Evolutionary conservation across 1,140 invertebrate species (phyloP).

Genomic region (Brachionus plicatilis): DNA sequence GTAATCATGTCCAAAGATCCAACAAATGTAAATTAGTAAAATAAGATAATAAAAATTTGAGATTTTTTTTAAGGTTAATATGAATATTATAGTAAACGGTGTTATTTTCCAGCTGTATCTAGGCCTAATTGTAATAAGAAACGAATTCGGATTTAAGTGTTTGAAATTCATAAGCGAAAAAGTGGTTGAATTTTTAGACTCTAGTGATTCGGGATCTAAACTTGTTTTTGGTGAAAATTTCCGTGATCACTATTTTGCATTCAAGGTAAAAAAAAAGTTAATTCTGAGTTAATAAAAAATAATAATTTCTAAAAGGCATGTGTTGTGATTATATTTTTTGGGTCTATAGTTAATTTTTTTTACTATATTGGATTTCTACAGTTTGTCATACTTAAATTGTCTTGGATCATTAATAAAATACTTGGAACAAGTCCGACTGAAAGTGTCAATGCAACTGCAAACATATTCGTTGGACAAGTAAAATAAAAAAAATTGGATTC

Average conservation of each 20-base stretch:
- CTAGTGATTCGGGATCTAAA: constrained; percentile 59
- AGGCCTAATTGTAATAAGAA: constrained; percentile 75
- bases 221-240: constrained; percentile 55
- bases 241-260: constrained; percentile 20
- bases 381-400: constrained; percentile 74
- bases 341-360: constrained; percentile 75
- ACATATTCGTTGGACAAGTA: constrained; percentile 52
- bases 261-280: not conserved
- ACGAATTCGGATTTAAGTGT: constrained; percentile 67
- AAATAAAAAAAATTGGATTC: too few species aligned
- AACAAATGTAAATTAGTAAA: not conserved
- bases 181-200: constrained; percentile 68
- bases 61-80: not conserved
- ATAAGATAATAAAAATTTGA: not conserved
- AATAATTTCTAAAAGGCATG: constrained; percentile 60
- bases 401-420: constrained; percentile 52
- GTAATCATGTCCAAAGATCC: not conserved
- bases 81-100: constrained; percentile 5
- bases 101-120: constrained; percentile 66
- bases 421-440: constrained; percentile 29
- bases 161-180: constrained; percentile 70
- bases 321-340: constrained; percentile 83
- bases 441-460: constrained; percentile 51
- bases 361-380: constrained; percentile 83
- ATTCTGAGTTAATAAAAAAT: not conserved